Base-by-base conservation (phyloP, 2,888 invertebrate species). In the Hemicrepidius hirtus region DNA sequence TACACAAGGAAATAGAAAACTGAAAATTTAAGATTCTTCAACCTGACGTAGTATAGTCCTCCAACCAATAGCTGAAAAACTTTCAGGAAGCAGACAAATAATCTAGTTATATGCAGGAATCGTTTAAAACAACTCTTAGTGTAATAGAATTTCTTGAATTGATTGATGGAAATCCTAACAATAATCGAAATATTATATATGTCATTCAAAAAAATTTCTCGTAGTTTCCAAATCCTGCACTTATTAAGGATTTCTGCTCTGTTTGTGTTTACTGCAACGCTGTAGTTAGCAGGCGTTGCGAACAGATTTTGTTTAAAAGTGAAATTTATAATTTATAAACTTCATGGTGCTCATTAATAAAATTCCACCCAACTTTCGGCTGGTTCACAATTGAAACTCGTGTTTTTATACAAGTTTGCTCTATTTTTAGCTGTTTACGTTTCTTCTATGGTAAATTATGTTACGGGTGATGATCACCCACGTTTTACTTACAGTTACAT, bases 161-260 rank as follows among this genome's bases (percentile, higher is more conserved):
- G 24, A 24, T 24, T 2, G 20, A 12, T 4, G 20, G 12, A 53
- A 9, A 28, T 7, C n/a, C 12, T 3, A 9, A 28, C 20, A 32
- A 1, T 32, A 55, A 28, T 13, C 9, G 12, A 16, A 55, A n/a
- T n/a, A n/a, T 55, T 37, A 59, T 40, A 59, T 59, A n/a, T 60
- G 60, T 60, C 44, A 13, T 40, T 57, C 18, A 37, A 57, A 37
- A 37, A 37, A 57, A 37, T 40, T 68, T 68, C 63, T 63, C 53
- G 46, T 35, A 55, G 20, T 69, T 69, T 62, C 69, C 60, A 68
- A 57, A 67, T 65, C 35, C 67, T 68, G 50, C 55, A 64, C 44
- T 63, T 69, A 41, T 63, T 69, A 49, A 63, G 72, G 68, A 73
- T 73, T 73, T 68, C 41, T 73, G 73, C 73, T 73, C 73, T 73